Evolutionary conservation across 37 sponge, comb jelly and placozoan species (phyloP).

Genomic region (Spongilla lacustris): DNA sequence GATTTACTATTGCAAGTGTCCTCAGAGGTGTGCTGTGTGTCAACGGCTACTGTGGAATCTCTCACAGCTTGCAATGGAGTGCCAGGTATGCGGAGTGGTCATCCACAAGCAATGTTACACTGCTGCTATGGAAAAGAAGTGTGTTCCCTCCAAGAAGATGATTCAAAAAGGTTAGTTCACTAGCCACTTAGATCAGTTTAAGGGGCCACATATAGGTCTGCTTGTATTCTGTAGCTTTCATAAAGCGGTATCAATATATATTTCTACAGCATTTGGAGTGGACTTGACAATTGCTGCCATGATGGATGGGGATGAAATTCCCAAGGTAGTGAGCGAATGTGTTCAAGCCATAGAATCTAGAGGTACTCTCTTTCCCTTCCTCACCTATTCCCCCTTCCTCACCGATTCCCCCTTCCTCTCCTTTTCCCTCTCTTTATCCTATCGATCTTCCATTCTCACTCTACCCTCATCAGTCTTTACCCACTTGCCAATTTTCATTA

Average conservation of each 20-base stretch:
- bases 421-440: too few species aligned
- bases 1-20: constrained; percentile 40
- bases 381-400: neutral
- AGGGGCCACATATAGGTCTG: too few species aligned
- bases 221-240: too few species aligned
- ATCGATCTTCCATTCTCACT: too few species aligned
- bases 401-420: too few species aligned
- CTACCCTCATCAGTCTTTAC: too few species aligned
- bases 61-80: constrained; percentile 53
- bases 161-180: constrained; percentile 59
- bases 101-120: constrained; percentile 70
- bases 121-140: constrained; percentile 42
- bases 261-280: constrained; percentile 63
- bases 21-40: constrained; percentile 80
- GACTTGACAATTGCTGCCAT: constrained; percentile 61
- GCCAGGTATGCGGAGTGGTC: constrained; percentile 77
- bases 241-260: too few species aligned
- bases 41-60: constrained; percentile 80
- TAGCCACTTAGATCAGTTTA: too few species aligned
- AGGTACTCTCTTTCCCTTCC: constrained; percentile 16
- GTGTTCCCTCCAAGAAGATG: constrained; percentile 55
- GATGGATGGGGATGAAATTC: constrained; percentile 53
- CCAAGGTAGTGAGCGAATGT: constrained; percentile 48
- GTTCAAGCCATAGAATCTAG: constrained; percentile 49
- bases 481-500: too few species aligned